A percentile compares a stretch with the other conserved stretches of the same genome.
Evolutionary conservation across 2,113 vertebrate species (phyloP).

Genomic region (Lutjanus erythropterus): DNA sequence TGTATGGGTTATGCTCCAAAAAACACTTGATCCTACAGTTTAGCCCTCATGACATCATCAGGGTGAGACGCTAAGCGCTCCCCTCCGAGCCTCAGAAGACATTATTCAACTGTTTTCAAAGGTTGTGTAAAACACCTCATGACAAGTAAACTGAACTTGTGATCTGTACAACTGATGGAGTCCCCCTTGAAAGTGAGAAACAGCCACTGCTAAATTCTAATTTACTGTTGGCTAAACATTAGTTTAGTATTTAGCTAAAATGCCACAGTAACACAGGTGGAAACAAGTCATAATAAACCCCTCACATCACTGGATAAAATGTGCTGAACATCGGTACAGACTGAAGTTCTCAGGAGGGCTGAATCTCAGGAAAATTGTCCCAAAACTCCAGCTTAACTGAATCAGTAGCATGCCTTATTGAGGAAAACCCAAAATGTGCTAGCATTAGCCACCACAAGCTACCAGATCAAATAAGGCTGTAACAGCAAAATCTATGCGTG

Average conservation of each 20-base stretch:
- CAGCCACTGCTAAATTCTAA: background rate
- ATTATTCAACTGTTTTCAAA: background rate
- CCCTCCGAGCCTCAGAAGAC: background rate
- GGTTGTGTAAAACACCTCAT: background rate
- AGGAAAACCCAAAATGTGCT: background rate
- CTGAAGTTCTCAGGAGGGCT: no score
- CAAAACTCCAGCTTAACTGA: no score
- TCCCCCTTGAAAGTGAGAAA: background rate
- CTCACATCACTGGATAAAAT: no score
- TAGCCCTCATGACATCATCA: constrained; percentile 8
- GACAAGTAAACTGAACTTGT: background rate
- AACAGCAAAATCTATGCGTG: background rate
- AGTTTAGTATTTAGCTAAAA: background rate
- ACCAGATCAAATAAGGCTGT: background rate
- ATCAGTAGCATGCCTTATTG: no score
- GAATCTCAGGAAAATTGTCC: no score
- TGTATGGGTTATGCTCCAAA: background rate
- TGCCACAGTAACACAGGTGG: no score
- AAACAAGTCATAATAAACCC: no score
- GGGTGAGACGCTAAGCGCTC: background rate
- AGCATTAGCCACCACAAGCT: background rate
- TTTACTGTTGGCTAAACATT: background rate
- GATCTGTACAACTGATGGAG: background rate
- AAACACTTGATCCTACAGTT: background rate
- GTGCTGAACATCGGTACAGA: no score